Base-by-base conservation (phyloP, 2,113 vertebrate species). In the Megaceryle maxima region DNA sequence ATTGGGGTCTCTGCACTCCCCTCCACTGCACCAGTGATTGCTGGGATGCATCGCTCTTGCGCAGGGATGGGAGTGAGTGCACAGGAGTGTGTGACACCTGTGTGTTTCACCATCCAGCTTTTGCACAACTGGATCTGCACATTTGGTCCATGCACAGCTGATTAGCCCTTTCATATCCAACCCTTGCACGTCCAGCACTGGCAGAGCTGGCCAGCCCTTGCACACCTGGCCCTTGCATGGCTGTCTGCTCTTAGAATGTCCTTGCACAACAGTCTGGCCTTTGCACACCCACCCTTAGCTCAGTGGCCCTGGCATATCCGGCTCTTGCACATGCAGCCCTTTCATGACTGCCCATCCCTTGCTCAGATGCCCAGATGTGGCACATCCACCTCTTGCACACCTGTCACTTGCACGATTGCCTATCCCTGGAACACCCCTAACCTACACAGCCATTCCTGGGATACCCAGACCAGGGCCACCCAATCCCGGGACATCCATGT, bases 1-100 rank as follows among this genome's bases (percentile, higher is more conserved):
- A 0, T 1, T 1, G 50, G 35, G 78, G 10, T 31, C 55, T 11
- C 37, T 10, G 51, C 6, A 18, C 43, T 50, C 68, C 51, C 35
- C 55, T 3, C 16, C 50, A 0, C 1, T 4, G 55, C 76, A 16
- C 18, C 55, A 11, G 55, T 5, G 4, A 29, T 57, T 3, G 1
- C 20, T 13, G 66, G 39, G 28, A 14, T 75, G 72, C 19, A 5
- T 14, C 4, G 4, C 15, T 39, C 12, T 51, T 7, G 35, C 39
- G 10, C 73, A 1, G 35, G 17, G 4, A 31, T 6, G 67, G 29
- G 51, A 21, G 12, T 3, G 53, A 6, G 70, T 2, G 55, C 62
- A 9, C 18, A 10, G 15, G 48, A 12, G 19, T 0, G 44, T 6
- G 87, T 2, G 0, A 13, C 1, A 13, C 13, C 13, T 0, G 12